Base-by-base conservation (phyloP, 2,797 vertebrate genomes). In the Aphelocoma californica region DNA sequence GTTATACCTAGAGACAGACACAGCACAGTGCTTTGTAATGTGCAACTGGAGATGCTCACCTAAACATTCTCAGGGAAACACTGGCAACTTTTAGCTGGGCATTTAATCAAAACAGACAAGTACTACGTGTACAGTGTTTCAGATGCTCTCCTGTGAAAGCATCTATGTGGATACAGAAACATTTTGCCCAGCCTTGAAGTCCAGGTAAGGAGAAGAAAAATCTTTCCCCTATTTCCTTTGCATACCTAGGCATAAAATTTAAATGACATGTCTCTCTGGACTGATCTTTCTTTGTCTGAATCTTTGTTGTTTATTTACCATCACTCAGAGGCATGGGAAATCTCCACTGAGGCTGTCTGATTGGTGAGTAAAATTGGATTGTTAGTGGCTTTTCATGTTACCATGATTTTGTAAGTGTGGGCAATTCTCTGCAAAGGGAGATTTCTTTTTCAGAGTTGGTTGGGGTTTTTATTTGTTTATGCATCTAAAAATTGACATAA, bases 151-250 rank as follows among this genome's bases (percentile, higher is more conserved):
- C 54, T 54, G 25, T 45, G 60, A 87, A 91, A 86, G 31, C 34
- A 60, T 50, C 69, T 78, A 4, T 56, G n/a, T 74, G 57, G 61
- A 62, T 81, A 54, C 45, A 85, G 44, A 82, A 90, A 38, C 24
- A 66, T 32, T 56, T 90, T 86, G 10, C 36, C 54, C 25, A 54
- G 38, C 26, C 78, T 62, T 90, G 62, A 85, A 83, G 42, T 62
- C 40, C 81, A 73, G 90, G 81, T 90, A 86, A 93, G 92, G 16
- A 90, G 66, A 86, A 56, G n/a, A 73, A 66, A 57, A 94, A 32
- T 10, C 29, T 90, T 60, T 86, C 21, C 12, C 26, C 10, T 19
- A 24, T 70, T 93, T 93, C 28, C 62, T 93, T 66, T 70, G 40
- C n/a, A 64, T 54, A 64, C 17, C n/a, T 51, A 51, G 18, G 20